phyloP scores from a whole-genome alignment of 2,113 vertebrate genomes.

The Atractosteus spatula region DNA sequence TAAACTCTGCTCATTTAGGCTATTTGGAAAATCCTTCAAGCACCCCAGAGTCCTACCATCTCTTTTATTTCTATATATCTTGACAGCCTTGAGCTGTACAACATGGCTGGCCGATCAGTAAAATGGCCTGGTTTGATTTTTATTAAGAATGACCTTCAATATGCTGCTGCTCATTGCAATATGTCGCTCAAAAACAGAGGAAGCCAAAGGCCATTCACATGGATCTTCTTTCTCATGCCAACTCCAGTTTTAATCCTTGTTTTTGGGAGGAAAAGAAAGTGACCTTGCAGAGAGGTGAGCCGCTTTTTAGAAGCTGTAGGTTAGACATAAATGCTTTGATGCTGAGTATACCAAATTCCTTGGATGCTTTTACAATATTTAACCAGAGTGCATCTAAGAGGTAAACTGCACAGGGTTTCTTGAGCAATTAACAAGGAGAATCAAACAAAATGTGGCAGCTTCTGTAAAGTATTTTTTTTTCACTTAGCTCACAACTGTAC shows the following conservation, averaged over 20 bases:
- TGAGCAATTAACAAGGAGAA: no score
- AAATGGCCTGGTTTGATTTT: slow-evolving; percentile 34
- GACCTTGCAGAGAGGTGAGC: slow-evolving; percentile 16
- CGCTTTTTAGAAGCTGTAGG: slow-evolving; percentile 10
- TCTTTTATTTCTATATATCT: slow-evolving; percentile 19
- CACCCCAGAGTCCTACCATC: slow-evolving; percentile 15
- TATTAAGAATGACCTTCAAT: slow-evolving; percentile 44
- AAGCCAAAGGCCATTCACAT: slow-evolving; percentile 20
- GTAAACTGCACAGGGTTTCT: no score
- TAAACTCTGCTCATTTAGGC: slow-evolving; percentile 34
- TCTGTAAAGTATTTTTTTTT: no score
- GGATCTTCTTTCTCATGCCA: slow-evolving; percentile 13
- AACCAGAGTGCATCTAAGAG: no score
- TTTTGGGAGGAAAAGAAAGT: slow-evolving; percentile 13
- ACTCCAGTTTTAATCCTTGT: not conserved
- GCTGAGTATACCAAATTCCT: no score
- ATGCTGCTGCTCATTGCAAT: slow-evolving; percentile 32
- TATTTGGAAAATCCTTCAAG: slow-evolving; percentile 33
- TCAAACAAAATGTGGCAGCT: no score
- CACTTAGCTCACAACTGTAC: no score
- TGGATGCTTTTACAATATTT: no score
- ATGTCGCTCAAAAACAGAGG: slow-evolving; percentile 25
- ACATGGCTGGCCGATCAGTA: slow-evolving; percentile 17
- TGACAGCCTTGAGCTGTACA: slow-evolving; percentile 30
- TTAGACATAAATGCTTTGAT: not conserved